phyloP scores from a whole-genome alignment of 2,888 invertebrate species.

The Sceliomorpha sp. region DNA sequence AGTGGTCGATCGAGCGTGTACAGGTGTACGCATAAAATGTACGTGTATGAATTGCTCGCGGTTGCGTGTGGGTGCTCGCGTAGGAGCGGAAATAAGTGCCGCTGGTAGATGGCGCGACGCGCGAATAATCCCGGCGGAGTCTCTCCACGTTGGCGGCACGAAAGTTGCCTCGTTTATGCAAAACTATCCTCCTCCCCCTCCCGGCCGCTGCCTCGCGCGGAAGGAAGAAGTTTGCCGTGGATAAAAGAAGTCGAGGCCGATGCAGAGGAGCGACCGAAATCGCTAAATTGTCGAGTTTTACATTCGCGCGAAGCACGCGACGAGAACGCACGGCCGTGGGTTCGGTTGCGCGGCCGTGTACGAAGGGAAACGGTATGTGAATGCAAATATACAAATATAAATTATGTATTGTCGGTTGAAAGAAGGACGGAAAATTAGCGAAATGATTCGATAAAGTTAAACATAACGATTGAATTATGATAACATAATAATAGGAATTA shows the following conservation, averaged over 20 bases:
- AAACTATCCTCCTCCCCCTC: constrained; percentile 57
- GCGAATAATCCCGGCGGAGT: constrained; percentile 61
- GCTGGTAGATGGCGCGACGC: constrained; percentile 25
- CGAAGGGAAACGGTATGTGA: too few species aligned
- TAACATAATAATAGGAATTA: too few species aligned
- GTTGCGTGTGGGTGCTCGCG: constrained; percentile 40
- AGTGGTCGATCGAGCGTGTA: constrained; percentile 51
- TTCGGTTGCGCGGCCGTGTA: constrained; percentile 15
- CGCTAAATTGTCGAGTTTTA: constrained; percentile 42
- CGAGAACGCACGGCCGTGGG: too few species aligned
- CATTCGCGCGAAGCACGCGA: constrained; percentile 34
- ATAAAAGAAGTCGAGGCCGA: constrained; percentile 28
- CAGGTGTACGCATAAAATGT: constrained; percentile 32
- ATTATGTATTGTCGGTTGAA: too few species aligned
- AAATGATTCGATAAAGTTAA: too few species aligned
- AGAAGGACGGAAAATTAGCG: too few species aligned
- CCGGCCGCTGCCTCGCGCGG: constrained; percentile 4
- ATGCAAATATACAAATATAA: too few species aligned
- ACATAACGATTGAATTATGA: too few species aligned
- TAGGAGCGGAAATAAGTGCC: constrained; percentile 58
- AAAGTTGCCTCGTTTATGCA: constrained; percentile 71
- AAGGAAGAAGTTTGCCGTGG: constrained; percentile 41
- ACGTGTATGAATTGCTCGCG: constrained; percentile 12
- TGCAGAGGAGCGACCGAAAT: constrained; percentile 41
- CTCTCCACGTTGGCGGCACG: constrained; percentile 57